Percentiles rank a stretch among this genome's conserved stretches.
Evolutionary conservation across 2,113 vertebrate species (phyloP).

Genomic region (Protobothrops mucrosquamatus): DNA sequence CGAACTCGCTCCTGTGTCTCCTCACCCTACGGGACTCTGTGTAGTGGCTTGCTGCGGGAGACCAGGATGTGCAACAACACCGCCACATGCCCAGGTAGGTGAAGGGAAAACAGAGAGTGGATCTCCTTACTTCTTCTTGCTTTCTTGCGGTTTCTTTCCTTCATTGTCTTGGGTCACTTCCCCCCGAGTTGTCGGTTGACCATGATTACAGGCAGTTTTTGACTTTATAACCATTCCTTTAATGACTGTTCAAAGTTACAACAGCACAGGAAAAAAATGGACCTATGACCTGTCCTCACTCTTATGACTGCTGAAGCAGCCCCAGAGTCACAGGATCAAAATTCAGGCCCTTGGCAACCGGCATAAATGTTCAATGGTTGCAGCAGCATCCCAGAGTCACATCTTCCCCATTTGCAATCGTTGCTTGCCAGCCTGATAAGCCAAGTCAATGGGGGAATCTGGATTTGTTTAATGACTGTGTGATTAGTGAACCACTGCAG

Average conservation of each 20-base stretch:
- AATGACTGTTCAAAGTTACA: neutral
- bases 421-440: neutral
- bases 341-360: no score
- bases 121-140: conserved; percentile 9
- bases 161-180: neutral
- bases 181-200: neutral
- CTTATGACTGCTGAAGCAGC: neutral
- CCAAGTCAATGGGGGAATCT: neutral
- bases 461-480: neutral
- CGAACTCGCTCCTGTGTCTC: conserved; percentile 95
- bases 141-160: neutral
- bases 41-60: conserved; percentile 93
- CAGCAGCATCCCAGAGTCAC: no score
- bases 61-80: conserved; percentile 96
- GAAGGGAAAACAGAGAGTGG: neutral
- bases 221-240: neutral
- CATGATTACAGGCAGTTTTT: neutral
- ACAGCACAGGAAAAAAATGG: neutral
- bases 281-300: neutral
- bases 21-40: conserved; percentile 95
- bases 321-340: no score
- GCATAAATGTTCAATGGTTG: no score
- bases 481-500: neutral
- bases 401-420: neutral
- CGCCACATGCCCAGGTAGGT: conserved; percentile 87